Evolutionary conservation across 2,797 vertebrate genomes (phyloP), one percentile per base, ranked within the genome.

Genomic region (Cygnus olor): DNA sequence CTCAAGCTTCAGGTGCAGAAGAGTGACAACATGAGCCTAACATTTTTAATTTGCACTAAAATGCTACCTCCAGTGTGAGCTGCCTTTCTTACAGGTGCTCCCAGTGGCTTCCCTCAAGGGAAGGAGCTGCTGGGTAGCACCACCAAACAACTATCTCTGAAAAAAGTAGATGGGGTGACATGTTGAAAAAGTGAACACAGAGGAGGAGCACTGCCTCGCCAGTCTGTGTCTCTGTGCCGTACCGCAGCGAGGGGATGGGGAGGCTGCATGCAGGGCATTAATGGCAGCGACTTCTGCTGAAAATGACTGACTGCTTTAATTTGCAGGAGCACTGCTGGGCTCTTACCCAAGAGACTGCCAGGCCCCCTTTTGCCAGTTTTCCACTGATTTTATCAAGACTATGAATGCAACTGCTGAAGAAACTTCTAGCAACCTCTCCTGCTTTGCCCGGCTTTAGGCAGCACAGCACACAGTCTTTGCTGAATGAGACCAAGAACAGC

Each of bases 141-240:
- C 57, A 64, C 53, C n/a, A 66, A 72, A 58, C 2, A 79, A 9
- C 27, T 78, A 38, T 14, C 57, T 44, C 7, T 32, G 34, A 34
- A 78, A 14, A 34, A 69, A 0, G 0, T 11, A 25, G 47, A 42
- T 20, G 11, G 10, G 80, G 20, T 2, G 0, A 13, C 22, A 64
- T 19, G 14, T 10, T 71, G 47, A 89, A 82, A n/a, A 64, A 56
- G n/a, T n/a, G 24, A 80, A 34, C 1, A 5, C 57, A 53, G 57
- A 74, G 40, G 61, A 88, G 54, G 30, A 92, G 28, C 27, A 16
- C 4, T 28, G 28, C 14, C 47, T 42, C 9, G 4, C 7, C 0
- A 0, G 30, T 8, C 40, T 51, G 12, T 17, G 27, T 47, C 47
- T 5, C 54, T 3, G 1, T 58, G 30, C 38, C 0, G 0, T 14